A percentile compares a stretch with the other conserved stretches of the same genome.
Conservation (phyloP, 2,113 vertebrate genomes). For the Sinosuthora webbiana region DNA sequence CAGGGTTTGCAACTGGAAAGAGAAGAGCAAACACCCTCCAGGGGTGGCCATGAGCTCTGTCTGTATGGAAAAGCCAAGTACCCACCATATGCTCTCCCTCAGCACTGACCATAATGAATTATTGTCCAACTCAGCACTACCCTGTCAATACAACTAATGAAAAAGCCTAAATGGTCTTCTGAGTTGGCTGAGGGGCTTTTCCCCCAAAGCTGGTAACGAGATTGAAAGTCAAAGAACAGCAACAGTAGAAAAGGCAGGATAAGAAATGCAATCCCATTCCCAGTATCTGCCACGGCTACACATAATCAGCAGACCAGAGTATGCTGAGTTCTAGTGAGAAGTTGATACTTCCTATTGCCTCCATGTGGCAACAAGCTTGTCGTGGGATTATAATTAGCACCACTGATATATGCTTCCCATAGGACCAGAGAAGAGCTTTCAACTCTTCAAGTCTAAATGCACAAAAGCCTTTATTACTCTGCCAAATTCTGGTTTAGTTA, state of each 20-base stretch:
- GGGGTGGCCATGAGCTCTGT: neutral
- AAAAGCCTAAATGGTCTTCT: neutral
- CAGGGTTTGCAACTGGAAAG: neutral
- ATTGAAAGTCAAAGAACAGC: neutral
- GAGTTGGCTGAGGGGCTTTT: neutral
- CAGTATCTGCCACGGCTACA: neutral
- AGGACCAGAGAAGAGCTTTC: conserved; percentile 10
- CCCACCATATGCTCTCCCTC: neutral
- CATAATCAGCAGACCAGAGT: neutral
- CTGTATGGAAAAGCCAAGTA: neutral
- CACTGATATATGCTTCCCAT: neutral
- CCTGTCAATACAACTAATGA: neutral
- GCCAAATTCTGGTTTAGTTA: neutral
- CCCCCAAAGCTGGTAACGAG: neutral
- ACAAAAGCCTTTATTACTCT: neutral
- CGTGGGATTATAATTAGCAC: conserved; percentile 5
- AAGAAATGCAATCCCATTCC: neutral
- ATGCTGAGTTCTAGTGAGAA: neutral
- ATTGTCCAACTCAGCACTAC: neutral
- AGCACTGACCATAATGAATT: rapidly evolving
- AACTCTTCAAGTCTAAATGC: neutral
- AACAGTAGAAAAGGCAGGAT: neutral
- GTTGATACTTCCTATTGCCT: neutral
- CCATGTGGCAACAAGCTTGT: neutral
- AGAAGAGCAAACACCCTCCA: neutral